Evolutionary conservation across 2,888 invertebrate species (phyloP).

Genomic region (Catocala sponsa): DNA sequence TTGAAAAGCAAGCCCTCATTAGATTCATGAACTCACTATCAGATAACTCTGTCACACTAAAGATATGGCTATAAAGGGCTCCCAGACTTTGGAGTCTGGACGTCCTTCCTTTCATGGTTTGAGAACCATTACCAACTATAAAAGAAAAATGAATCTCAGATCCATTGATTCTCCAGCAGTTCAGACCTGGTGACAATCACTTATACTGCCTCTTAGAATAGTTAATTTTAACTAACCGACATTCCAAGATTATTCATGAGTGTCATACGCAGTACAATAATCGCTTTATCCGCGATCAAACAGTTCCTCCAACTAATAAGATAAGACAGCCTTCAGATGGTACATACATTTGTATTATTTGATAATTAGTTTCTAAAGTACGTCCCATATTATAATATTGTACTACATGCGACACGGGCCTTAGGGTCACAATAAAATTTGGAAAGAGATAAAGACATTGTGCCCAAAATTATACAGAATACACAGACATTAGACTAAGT

Average conservation of each 20-base stretch:
- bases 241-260: conserved; percentile 19
- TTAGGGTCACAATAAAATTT: conserved; percentile 29
- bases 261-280: conserved; percentile 45
- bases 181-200: too few relatives aligned
- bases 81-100: too few relatives aligned
- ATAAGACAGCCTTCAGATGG: conserved; percentile 7
- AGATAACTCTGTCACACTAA: too few relatives aligned
- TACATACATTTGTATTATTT: conserved; percentile 10
- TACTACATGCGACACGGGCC: conserved; percentile 38
- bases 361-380: conserved; percentile 6
- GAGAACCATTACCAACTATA: too few relatives aligned
- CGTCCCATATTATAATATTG: conserved; percentile 21
- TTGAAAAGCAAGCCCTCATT: too few relatives aligned
- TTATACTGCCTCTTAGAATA: too few relatives aligned
- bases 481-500: conserved; percentile 49
- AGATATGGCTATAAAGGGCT: too few relatives aligned
- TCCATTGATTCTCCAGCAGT: too few relatives aligned
- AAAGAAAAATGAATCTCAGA: too few relatives aligned
- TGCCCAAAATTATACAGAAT: conserved; percentile 49
- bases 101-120: too few relatives aligned
- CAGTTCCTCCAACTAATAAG: conserved; percentile 7
- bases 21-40: too few relatives aligned
- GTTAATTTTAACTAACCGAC: conserved; percentile 13
- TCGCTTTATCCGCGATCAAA: neutral
- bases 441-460: conserved; percentile 48